Conservation (phyloP, 2,797 vertebrate genomes). For the Rhynchonycteris naso region DNA sequence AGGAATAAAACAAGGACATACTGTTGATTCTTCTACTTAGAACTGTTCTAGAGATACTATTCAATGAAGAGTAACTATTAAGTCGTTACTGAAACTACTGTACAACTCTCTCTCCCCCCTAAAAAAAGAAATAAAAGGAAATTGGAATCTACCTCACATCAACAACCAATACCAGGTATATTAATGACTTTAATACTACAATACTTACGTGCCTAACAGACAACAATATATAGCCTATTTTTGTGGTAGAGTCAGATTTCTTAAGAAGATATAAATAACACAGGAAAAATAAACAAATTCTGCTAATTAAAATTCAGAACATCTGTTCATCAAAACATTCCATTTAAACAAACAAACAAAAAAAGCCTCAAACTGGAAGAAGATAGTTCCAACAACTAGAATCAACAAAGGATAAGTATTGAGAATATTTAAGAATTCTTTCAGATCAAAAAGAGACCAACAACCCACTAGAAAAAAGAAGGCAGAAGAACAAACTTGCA, state of each 20-base stretch:
- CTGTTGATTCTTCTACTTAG: neutral
- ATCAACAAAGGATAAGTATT: slow-evolving; percentile 20
- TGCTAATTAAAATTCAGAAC: slow-evolving; percentile 30
- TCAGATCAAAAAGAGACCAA: slow-evolving; percentile 9
- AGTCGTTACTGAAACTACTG: neutral
- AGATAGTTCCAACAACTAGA: slow-evolving; percentile 14
- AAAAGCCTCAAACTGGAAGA: neutral
- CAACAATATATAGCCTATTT: neutral
- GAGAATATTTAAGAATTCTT: slow-evolving; percentile 41
- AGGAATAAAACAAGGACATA: neutral
- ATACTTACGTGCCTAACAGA: neutral
- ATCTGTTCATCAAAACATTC: neutral
- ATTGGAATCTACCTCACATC: neutral
- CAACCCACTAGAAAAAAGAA: neutral
- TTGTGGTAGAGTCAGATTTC: neutral
- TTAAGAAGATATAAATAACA: neutral
- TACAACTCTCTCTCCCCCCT: neutral
- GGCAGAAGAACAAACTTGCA: neutral
- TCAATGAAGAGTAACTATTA: neutral
- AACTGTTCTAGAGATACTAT: neutral
- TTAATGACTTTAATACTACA: neutral
- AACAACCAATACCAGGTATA: neutral
- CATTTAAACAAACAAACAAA: neutral
- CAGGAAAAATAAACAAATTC: slow-evolving; percentile 12
- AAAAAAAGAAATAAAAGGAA: neutral